Evolutionary conservation across 2,113 vertebrate genomes (phyloP), one percentile per base, ranked within the genome.

Genomic region (Oriolus oriolus): DNA sequence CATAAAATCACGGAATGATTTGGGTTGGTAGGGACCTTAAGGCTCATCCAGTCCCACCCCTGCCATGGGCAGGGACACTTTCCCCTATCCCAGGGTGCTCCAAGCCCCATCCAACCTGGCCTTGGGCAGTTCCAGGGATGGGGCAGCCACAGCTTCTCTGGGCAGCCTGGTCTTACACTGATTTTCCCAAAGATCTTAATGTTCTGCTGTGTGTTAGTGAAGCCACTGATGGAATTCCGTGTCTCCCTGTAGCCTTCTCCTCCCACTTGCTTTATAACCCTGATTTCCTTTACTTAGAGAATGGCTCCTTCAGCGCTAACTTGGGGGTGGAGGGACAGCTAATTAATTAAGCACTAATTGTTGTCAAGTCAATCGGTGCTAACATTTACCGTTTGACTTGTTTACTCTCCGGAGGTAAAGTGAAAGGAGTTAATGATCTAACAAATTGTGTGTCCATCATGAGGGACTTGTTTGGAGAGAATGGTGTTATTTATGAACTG

Each of bases 321-420:
- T 97, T 80, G 57, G 86, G 90, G 96, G 91, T 57, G 75, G 92
- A 93, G 87, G 93, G 84, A 83, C 88, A 82, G 87, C 73, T 95
- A 97, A 97, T 97, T 97, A 97, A 97, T 97, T 53, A 76, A 93
- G 94, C 64, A 90, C 89, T 95, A 94, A 54, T 95, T 96, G 93
- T 96, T 82, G 89, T 95, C 79, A 89, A 96, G 80, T 96, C 96
- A 93, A 5, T 93, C 96, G 73, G 93, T 79, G 95, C 89, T 69
- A 93, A 50, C 92, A 14, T 93, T 95, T 87, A 95, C 47, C 57
- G 75, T 97, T 95, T 96, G 87, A 90, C 86, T 97, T 97, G 69
- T 97, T 97, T 97, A 74, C 88, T 97, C 13, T 87, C 74, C 21
- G 24, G 81, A 96, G 91, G 80, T 96, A 53, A 86, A 91, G 77